Percentiles rank a stretch among this genome's conserved stretches.
Evolutionary conservation across 30 jellyfish, hydroid and myxozoan genomes (phyloP).

Genomic region (Hydractinia symbiolongicarpus): DNA sequence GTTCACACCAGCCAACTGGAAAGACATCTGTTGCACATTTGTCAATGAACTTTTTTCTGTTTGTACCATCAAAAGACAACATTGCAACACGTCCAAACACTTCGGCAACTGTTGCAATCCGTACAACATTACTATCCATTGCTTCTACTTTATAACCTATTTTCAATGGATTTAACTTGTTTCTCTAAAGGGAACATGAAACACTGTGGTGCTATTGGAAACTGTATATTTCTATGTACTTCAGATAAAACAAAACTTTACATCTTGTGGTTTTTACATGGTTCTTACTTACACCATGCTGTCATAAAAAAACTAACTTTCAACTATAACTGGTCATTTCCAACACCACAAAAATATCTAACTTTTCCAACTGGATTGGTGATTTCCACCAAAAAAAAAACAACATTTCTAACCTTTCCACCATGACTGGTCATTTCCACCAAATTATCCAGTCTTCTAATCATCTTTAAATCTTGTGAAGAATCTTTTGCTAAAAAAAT

Average conservation of each 20-base stretch:
- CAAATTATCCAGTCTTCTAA: not conserved
- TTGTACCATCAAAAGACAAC: conserved; percentile 70
- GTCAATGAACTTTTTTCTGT: conserved; percentile 60
- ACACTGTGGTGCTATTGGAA: too few relatives aligned
- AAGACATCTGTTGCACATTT: conserved; percentile 55
- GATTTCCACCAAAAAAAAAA: not conserved
- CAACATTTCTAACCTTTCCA: not conserved
- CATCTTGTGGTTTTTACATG: too few relatives aligned
- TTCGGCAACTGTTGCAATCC: conserved; percentile 80
- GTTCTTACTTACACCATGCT: too few relatives aligned
- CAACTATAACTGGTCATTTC: too few relatives aligned
- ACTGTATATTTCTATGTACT: too few relatives aligned
- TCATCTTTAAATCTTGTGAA: not conserved
- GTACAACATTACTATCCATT: conserved; percentile 62
- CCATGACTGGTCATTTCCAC: not conserved
- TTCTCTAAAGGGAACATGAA: conserved; percentile 38
- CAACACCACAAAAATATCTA: too few relatives aligned
- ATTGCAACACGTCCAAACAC: conserved; percentile 74
- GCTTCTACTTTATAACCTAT: conserved; percentile 85
- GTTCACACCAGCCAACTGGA: conserved; percentile 87
- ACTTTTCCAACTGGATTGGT: too few relatives aligned
- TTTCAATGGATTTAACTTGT: conserved; percentile 38
- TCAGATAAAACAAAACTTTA: too few relatives aligned
- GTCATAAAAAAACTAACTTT: too few relatives aligned
- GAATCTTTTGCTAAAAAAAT: too few relatives aligned